phyloP scores from a whole-genome alignment of 2,888 invertebrate genomes.

The Cremastobaeus sp. region DNA sequence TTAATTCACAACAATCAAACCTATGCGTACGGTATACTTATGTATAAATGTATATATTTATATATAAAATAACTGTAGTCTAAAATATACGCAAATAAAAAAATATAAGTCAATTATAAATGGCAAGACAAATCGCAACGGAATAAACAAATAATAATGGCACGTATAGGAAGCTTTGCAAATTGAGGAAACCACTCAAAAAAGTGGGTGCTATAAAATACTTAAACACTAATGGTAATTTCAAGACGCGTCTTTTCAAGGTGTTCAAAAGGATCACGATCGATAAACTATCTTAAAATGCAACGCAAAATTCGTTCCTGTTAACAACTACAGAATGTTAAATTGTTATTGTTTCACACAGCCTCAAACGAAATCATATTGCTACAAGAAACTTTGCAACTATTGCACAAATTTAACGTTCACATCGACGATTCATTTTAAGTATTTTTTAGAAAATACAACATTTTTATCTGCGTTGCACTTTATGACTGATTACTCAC shows the following conservation, averaged over 20 bases:
- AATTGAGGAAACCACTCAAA: slow-evolving; percentile 51
- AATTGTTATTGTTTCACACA: slow-evolving; percentile 26
- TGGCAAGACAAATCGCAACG: slow-evolving; percentile 63
- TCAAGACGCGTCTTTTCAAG: slow-evolving; percentile 30
- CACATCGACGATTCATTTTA: too few species aligned
- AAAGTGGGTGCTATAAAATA: slow-evolving; percentile 43
- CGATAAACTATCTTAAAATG: slow-evolving; percentile 13
- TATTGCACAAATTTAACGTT: too few species aligned
- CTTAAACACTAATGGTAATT: slow-evolving; percentile 35
- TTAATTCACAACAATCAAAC: slow-evolving; percentile 47
- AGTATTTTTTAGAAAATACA: too few species aligned
- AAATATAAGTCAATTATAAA: slow-evolving; percentile 29
- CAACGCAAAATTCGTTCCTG: slow-evolving; percentile 12
- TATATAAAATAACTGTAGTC: slow-evolving; percentile 18
- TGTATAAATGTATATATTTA: slow-evolving; percentile 23
- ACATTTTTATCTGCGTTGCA: slow-evolving; percentile 27
- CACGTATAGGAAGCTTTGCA: slow-evolving; percentile 66
- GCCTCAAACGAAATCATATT: too few species aligned
- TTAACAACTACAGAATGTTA: background rate
- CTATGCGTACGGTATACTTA: slow-evolving; percentile 42
- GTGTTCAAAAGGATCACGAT: slow-evolving; percentile 21
- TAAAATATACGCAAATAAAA: slow-evolving; percentile 27
- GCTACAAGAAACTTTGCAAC: too few species aligned
- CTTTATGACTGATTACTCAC: slow-evolving; percentile 9
- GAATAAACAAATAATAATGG: slow-evolving; percentile 64